Evolutionary conservation across 2,113 vertebrate species (phyloP).

Genomic region (Apteryx mantelli): DNA sequence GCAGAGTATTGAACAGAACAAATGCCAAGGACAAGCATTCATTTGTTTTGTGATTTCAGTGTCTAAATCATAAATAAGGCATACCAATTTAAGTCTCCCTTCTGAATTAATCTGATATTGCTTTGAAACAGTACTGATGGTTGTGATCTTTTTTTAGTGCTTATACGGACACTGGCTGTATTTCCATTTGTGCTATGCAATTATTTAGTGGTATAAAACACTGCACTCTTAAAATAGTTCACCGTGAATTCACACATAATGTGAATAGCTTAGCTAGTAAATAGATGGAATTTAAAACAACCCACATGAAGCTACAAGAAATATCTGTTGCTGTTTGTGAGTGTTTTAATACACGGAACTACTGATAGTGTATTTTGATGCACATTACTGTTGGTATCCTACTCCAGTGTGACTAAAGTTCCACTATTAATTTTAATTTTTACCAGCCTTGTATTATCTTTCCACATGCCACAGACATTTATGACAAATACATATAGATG

Average conservation of each 20-base stretch:
- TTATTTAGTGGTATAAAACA: neutral
- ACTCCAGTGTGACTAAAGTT: neutral
- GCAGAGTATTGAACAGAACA: neutral
- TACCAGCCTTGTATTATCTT: neutral
- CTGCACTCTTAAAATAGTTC: neutral
- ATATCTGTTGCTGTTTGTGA: neutral
- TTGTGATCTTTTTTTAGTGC: neutral
- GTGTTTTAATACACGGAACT: neutral
- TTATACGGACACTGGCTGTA: neutral
- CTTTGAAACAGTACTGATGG: neutral
- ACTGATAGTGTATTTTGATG: neutral
- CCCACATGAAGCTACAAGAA: neutral
- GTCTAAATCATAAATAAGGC: slow-evolving; percentile 26
- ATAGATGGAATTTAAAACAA: neutral
- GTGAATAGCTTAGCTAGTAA: neutral
- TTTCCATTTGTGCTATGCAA: neutral
- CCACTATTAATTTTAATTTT: slow-evolving; percentile 23
- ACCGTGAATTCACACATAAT: neutral
- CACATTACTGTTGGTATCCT: neutral
- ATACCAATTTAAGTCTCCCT: neutral
- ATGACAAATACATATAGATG: neutral
- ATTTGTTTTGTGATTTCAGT: neutral
- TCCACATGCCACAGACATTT: neutral
- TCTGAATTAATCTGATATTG: slow-evolving; percentile 31
- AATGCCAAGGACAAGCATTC: neutral